Conservation (phyloP, 1,140 invertebrate species). For the Drosophila neocordata region DNA sequence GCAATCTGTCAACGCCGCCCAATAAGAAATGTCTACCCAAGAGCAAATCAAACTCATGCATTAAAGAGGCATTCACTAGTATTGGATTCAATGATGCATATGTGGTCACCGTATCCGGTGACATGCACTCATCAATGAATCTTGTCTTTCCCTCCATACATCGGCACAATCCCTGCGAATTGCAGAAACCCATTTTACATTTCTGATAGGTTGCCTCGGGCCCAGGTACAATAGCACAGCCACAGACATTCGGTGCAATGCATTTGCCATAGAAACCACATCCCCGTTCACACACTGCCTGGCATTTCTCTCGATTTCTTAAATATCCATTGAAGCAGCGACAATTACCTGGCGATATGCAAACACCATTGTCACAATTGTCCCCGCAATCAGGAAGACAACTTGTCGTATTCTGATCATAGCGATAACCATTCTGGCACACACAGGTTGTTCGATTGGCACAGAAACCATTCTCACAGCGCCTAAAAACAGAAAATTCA, state of each 20-base stretch:
- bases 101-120: conserved; percentile 74
- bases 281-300: conserved; percentile 67
- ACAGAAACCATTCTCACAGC: conserved; percentile 86
- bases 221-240: conserved; percentile 64
- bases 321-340: conserved; percentile 85
- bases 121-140: conserved; percentile 75
- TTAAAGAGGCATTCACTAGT: conserved; percentile 57
- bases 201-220: conserved; percentile 59
- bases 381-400: conserved; percentile 74
- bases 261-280: conserved; percentile 78
- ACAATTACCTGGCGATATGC: conserved; percentile 84
- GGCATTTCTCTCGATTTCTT: conserved; percentile 65
- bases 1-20: conserved; percentile 22
- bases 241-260: conserved; percentile 72
- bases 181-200: conserved; percentile 68
- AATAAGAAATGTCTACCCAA: conserved; percentile 67
- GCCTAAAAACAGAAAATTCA: conserved; percentile 40
- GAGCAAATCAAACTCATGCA: conserved; percentile 70
- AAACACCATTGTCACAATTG: conserved; percentile 83
- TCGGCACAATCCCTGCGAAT: conserved; percentile 63
- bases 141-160: conserved; percentile 67
- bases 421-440: conserved; percentile 86
- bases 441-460: conserved; percentile 84
- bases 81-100: conserved; percentile 69
- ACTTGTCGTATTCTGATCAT: conserved; percentile 71